These are phyloP conservation scores for Pollenia labialis DNA, from an alignment of 2,888 invertebrate genomes.

Conservation along the genomic window DNA sequence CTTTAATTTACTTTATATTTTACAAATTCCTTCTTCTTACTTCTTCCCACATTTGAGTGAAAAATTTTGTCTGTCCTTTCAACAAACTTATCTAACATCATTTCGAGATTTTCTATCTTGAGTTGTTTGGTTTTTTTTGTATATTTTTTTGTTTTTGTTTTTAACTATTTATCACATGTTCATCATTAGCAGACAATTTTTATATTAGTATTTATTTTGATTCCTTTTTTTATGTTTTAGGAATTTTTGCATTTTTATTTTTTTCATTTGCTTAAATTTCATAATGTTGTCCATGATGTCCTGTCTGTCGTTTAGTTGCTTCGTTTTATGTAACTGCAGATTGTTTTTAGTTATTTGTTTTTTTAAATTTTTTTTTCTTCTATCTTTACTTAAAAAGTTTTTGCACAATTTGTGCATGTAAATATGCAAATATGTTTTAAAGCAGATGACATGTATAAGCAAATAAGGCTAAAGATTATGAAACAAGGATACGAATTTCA, in stretches of 20 bases:
- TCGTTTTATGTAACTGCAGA: not conserved
- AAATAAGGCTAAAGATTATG: conserved; percentile 33
- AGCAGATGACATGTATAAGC: conserved; percentile 13
- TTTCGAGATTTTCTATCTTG: not conserved
- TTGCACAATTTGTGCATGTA: conserved; percentile 35
- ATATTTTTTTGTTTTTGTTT: not conserved
- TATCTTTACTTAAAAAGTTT: not conserved
- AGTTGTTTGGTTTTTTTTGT: not conserved
- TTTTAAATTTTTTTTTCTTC: not conserved
- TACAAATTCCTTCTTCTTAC: not conserved
- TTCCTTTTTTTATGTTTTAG: conserved; percentile 14
- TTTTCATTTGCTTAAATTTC: conserved; percentile 4
- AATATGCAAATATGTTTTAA: conserved; percentile 23
- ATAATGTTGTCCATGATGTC: conserved; percentile 14
- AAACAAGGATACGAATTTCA: conserved; percentile 9
- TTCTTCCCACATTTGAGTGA: not conserved
- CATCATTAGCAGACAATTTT: conserved; percentile 40
- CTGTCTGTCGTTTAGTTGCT: not conserved
- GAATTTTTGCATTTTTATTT: conserved; percentile 15
- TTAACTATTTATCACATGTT: conserved; percentile 8
- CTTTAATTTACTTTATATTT: not conserved
- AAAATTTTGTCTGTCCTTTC: not conserved
- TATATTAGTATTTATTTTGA: not conserved
- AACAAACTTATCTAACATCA: not conserved
- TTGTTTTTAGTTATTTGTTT: conserved; percentile 46